Percentiles rank a stretch among this genome's conserved stretches.
Conservation (phyloP, 2,888 invertebrate species). For the Athalia rosae region DNA sequence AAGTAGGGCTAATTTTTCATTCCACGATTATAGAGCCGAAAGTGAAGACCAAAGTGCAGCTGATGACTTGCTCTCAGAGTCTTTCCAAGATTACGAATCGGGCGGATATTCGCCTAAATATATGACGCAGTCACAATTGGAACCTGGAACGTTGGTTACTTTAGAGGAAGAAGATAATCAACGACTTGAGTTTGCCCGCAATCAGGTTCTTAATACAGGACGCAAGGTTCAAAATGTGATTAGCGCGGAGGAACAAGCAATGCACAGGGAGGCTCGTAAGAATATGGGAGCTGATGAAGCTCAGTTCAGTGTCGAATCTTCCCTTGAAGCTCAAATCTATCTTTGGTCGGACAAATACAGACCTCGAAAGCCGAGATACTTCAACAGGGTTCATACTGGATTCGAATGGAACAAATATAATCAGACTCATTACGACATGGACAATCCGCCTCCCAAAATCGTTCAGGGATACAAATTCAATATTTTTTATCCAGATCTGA, state of each 20-base stretch:
- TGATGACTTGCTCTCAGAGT: slow-evolving; percentile 75
- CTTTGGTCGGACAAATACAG: slow-evolving; percentile 99
- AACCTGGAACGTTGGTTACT: slow-evolving; percentile 85
- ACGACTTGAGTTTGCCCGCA: slow-evolving; percentile 83
- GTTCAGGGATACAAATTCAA: slow-evolving; percentile 99
- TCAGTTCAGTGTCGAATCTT: slow-evolving; percentile 92
- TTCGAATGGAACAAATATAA: slow-evolving; percentile 99
- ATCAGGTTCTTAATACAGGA: slow-evolving; percentile 79
- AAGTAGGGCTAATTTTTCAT: slow-evolving; percentile 7
- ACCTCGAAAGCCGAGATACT: slow-evolving; percentile 97
- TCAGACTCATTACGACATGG: slow-evolving; percentile 99
- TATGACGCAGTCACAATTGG: slow-evolving; percentile 79
- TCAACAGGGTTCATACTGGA: slow-evolving; percentile 96
- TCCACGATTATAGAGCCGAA: slow-evolving; percentile 60
- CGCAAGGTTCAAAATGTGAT: slow-evolving; percentile 76
- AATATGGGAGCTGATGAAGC: slow-evolving; percentile 92
- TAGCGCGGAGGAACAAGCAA: slow-evolving; percentile 77
- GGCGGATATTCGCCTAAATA: slow-evolving; percentile 91
- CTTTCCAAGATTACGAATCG: slow-evolving; percentile 82
- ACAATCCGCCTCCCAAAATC: slow-evolving; percentile 99
- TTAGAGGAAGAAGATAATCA: slow-evolving; percentile 86
- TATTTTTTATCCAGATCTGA: slow-evolving; percentile 99
- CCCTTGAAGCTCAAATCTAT: slow-evolving; percentile 89
- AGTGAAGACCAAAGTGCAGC: slow-evolving; percentile 67
- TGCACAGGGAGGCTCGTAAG: slow-evolving; percentile 88